Base-by-base conservation (phyloP, 2,113 vertebrate genomes). In the Bos javanicus region DNA sequence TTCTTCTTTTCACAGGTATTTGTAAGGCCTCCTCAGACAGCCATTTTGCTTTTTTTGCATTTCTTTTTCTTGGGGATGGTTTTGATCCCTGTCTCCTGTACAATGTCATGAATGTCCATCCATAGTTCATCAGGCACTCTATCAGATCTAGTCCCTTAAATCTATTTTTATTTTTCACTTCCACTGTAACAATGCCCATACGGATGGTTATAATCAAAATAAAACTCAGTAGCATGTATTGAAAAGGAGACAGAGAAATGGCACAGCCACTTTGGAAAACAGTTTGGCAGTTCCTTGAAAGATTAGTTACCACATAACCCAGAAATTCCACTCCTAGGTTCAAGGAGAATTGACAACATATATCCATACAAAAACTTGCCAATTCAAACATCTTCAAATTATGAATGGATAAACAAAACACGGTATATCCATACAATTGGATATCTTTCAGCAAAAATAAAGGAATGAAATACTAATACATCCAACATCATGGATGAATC, bases 381-480 rank as follows among this genome's bases (percentile, higher is more conserved):
- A 92, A 16, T 50, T 85, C 59, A 76, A 88, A 94, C 52, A 30
- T 85, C 17, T 93, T 81, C 33, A 92, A 15, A 9, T 62, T 43
- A 91, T 67, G 39, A 87, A 54, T n/a, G 13, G 3, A 57, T 91
- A 89, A 85, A 71, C n/a, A 91, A 95, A 95, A 92, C 43, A 46
- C 71, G 10, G 23, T 48, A 57, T 56, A 89, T n/a, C n/a, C 25
- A 78, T 30, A 78, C 1, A 43, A 59, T 80, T 60, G 54, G 95
- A 21, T 94, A 90, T 78, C 91, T 95, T 94, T 94, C 14, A 13
- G 33, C 94, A 94, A 33, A 50, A 87, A 87, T 89, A 94, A 48
- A 81, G n/a, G n/a, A 94, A 92, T 81, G 82, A 67, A 71, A 67
- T 91, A 67, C 17, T 78, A 50, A 90, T 56, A 76, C 23, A 94